Evolutionary conservation across 2,888 invertebrate genomes (phyloP).

Genomic region (Perizoma flavofasciatum): DNA sequence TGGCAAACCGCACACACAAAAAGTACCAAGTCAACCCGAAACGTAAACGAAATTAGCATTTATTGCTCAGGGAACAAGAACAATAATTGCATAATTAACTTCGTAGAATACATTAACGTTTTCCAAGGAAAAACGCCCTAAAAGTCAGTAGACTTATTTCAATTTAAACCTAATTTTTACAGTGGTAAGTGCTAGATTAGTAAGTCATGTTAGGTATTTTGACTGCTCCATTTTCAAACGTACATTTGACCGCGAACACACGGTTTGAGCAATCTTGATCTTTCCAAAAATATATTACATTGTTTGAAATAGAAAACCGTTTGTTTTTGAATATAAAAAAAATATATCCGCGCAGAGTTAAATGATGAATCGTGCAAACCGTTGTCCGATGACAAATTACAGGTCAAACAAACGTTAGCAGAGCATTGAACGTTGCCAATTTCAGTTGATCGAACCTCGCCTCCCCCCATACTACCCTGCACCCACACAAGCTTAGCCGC

Average conservation of each 20-base stretch:
- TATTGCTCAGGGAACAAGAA: constrained; percentile 56
- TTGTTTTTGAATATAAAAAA: constrained; percentile 8
- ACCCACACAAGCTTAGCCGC: constrained; percentile 64
- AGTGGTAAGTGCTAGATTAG: constrained; percentile 45
- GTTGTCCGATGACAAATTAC: constrained; percentile 58
- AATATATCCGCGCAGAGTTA: constrained; percentile 22
- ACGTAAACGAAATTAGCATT: constrained; percentile 65
- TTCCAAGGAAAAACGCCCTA: constrained; percentile 22
- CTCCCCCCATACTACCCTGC: constrained; percentile 42
- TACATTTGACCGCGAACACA: constrained; percentile 45
- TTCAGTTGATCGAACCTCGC: constrained; percentile 76
- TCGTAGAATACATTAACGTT: constrained; percentile 37
- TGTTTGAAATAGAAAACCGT: constrained; percentile 1
- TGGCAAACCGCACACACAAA: constrained; percentile 61
- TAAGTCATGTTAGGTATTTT: constrained; percentile 41
- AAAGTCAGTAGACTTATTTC: constrained; percentile 34
- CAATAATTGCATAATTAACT: constrained; percentile 56
- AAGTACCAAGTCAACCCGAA: constrained; percentile 61
- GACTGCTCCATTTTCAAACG: constrained; percentile 58
- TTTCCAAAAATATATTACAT: constrained; percentile 31
- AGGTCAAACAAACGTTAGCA: constrained; percentile 60
- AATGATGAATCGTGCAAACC: constrained; percentile 45
- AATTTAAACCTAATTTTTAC: constrained; percentile 46
- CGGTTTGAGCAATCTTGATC: constrained; percentile 44
- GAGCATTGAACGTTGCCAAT: constrained; percentile 65